Evolutionary conservation across 2,113 vertebrate genomes (phyloP), one percentile per base, ranked within the genome.

Genomic region (Takifugu bimaculatus): DNA sequence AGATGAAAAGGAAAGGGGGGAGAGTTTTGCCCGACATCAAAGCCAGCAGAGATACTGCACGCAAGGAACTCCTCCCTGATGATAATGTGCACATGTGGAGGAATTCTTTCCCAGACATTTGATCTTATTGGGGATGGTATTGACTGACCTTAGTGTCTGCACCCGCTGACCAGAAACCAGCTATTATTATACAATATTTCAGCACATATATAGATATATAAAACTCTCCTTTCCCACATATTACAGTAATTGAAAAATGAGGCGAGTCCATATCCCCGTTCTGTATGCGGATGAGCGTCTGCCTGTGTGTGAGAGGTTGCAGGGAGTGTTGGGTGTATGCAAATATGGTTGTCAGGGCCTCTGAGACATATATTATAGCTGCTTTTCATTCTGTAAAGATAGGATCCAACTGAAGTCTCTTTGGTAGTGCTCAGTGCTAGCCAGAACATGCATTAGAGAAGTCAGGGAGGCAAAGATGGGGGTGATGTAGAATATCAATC

Each of bases 381-480:
- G 85, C 82, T 85, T 87, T 78, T 85, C 80, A 86, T 85, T 86
- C 80, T 81, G 79, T 84, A 86, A 88, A 84, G 82, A 87, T 84
- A 81, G 79, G 77, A 81, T 82, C 79, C 81, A 77, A 85, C 53
- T 75, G 54, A 50, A 75, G 79, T 7, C 58, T 66, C 70, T 62
- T 57, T 65, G 54, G 54, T 35, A 54, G 63, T 1, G 11, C 63
- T 64, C 15, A 56, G 26, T 79, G 62, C 85, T 72, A 81, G 88
- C 78, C 83, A 81, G 68, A 62, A 87, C 86, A 86, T 74, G 85
- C 15, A 80, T 63, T 7, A n/a, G 32, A 20, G 39, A 45, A 39
- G 43, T 61, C 48, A 60, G 50, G 47, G 43, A 20, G 20, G 13
- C 28, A 35, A 32, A 26, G 27, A 47, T 26, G 35, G 45, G 28